Conservation (phyloP, 2,113 vertebrate species). For the Microcebus jonahi region DNA sequence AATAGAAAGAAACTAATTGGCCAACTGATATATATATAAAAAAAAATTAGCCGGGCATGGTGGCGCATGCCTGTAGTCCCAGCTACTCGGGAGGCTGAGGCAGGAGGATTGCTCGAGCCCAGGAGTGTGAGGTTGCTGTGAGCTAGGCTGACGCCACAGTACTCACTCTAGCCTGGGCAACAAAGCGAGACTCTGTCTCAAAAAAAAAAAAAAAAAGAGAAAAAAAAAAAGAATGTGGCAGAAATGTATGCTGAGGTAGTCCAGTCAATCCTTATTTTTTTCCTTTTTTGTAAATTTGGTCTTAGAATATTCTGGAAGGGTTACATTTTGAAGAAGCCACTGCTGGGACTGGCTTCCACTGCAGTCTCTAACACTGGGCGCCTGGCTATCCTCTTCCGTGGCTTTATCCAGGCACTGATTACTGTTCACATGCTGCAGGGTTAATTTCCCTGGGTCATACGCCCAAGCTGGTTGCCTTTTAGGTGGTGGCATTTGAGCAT, state of each 20-base stretch:
- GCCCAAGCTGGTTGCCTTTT: constrained; percentile 99
- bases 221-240: constrained; percentile 81
- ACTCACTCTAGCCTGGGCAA: too few relatives aligned
- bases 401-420: constrained; percentile 99
- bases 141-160: too few relatives aligned
- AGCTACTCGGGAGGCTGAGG: too few relatives aligned
- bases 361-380: constrained; percentile 99
- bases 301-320: constrained; percentile 98
- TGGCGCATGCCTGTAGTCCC: too few relatives aligned
- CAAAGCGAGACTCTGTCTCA: too few relatives aligned
- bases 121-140: too few relatives aligned
- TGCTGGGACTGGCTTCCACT: constrained; percentile 94
- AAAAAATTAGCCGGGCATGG: too few relatives aligned
- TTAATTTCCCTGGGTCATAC: constrained; percentile 96
- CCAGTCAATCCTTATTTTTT: constrained; percentile 82
- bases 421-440: constrained; percentile 97
- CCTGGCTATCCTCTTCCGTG: constrained; percentile 98
- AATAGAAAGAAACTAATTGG: too few relatives aligned
- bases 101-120: too few relatives aligned
- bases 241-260: constrained; percentile 88
- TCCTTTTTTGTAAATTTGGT: constrained; percentile 56
- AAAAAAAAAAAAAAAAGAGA: too few relatives aligned
- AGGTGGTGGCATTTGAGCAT: constrained; percentile 99
- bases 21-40: too few relatives aligned
- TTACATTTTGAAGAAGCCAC: constrained; percentile 98